These are phyloP conservation scores for Magallana nippona DNA, from an alignment of 2,888 invertebrate genomes.

Conservation along the genomic window DNA sequence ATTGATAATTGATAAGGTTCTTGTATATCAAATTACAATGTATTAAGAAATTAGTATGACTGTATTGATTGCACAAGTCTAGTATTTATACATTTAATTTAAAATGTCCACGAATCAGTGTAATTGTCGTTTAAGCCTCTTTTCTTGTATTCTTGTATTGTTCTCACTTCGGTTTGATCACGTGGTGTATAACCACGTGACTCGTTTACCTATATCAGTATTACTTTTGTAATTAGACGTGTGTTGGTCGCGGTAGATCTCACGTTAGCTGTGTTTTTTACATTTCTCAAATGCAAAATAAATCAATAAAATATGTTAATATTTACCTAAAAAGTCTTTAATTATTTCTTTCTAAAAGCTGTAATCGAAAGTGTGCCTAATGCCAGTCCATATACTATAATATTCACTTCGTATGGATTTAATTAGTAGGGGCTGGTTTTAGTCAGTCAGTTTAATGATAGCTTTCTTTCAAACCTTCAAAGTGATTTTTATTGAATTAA, in stretches of 20 bases:
- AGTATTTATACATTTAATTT: no score
- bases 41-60: no score
- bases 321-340: neutral
- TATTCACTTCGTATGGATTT: no score
- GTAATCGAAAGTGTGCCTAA: neutral
- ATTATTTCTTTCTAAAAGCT: neutral
- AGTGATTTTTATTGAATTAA: no score
- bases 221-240: conserved; percentile 20
- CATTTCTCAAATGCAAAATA: conserved; percentile 5
- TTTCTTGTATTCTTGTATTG: neutral
- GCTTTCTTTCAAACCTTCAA: no score
- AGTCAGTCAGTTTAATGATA: no score
- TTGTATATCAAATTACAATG: no score
- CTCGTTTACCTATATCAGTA: conserved; percentile 33
- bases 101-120: neutral
- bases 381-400: no score
- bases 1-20: no score
- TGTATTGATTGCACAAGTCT: no score
- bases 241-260: conserved; percentile 28
- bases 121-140: neutral
- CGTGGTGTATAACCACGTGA: conserved; percentile 1
- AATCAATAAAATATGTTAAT: conserved; percentile 11
- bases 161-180: conserved; percentile 9
- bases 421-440: no score
- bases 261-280: neutral